Conservation (phyloP, 2,797 vertebrate species). For the Danio tinwini region DNA sequence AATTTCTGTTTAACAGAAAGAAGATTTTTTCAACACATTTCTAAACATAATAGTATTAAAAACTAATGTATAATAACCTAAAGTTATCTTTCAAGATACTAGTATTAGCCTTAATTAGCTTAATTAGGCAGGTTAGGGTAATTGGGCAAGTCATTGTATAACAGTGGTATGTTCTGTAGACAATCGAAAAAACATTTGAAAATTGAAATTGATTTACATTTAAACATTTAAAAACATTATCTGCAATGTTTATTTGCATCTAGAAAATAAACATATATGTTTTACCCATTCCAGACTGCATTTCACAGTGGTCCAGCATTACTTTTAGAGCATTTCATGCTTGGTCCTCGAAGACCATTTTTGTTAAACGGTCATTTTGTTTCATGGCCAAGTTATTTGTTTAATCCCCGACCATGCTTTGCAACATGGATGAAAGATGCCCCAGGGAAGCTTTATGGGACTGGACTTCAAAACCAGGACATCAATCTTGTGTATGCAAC, state of each 20-base stretch:
- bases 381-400: slow-evolving; percentile 14
- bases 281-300: background rate
- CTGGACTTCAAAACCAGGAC: slow-evolving; percentile 12
- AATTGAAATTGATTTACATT: too few relatives aligned
- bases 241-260: background rate
- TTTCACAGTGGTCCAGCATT: background rate
- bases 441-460: slow-evolving; percentile 8
- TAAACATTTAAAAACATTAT: background rate
- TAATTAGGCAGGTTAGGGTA: too few relatives aligned
- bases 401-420: slow-evolving; percentile 24
- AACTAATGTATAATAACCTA: too few relatives aligned
- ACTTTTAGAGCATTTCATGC: slow-evolving; percentile 5
- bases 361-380: background rate
- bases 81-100: too few relatives aligned
- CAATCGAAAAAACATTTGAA: too few relatives aligned
- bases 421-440: slow-evolving; percentile 33
- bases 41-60: too few relatives aligned
- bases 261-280: background rate
- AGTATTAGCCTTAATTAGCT: too few relatives aligned
- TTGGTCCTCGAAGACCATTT: background rate
- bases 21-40: too few relatives aligned
- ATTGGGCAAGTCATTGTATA: too few relatives aligned
- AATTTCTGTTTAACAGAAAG: too few relatives aligned
- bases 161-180: too few relatives aligned
- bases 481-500: slow-evolving; percentile 18